Evolutionary conservation across 2,113 vertebrate genomes (phyloP).

Genomic region (Struthio camelus): DNA sequence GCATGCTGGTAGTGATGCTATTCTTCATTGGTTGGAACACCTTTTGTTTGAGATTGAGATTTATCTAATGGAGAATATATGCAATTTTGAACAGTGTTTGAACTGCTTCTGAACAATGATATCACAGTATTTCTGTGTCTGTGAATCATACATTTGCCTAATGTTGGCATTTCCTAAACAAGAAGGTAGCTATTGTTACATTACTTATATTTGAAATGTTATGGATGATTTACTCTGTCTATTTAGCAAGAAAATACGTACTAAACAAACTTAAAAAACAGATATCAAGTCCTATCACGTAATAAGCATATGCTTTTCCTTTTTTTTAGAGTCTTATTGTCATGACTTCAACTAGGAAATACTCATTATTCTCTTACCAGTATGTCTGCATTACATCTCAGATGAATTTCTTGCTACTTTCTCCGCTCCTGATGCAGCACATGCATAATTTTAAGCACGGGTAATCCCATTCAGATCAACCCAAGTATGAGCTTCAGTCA

Average conservation of each 20-base stretch:
- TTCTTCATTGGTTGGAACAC: not conserved
- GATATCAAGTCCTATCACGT: not conserved
- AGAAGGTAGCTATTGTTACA: not conserved
- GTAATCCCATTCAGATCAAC: not conserved
- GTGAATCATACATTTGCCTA: not conserved
- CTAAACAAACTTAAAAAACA: not conserved
- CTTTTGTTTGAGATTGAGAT: not conserved
- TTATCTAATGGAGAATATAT: not conserved
- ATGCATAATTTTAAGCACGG: not conserved
- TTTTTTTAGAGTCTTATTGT: not conserved
- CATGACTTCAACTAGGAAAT: not conserved
- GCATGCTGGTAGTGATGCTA: not conserved
- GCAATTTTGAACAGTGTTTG: not conserved
- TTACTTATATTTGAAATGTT: not conserved
- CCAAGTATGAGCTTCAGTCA: not conserved
- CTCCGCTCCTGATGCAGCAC: not conserved
- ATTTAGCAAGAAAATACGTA: not conserved
- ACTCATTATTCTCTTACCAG: not conserved
- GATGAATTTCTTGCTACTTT: not conserved
- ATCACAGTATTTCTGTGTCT: not conserved
- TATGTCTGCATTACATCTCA: not conserved
- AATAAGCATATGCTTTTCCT: not conserved
- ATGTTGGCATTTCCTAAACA: not conserved
- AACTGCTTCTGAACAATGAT: not conserved
- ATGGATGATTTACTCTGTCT: not conserved